phyloP scores from a whole-genome alignment of 2,113 vertebrate species.

The Scortum barcoo region DNA sequence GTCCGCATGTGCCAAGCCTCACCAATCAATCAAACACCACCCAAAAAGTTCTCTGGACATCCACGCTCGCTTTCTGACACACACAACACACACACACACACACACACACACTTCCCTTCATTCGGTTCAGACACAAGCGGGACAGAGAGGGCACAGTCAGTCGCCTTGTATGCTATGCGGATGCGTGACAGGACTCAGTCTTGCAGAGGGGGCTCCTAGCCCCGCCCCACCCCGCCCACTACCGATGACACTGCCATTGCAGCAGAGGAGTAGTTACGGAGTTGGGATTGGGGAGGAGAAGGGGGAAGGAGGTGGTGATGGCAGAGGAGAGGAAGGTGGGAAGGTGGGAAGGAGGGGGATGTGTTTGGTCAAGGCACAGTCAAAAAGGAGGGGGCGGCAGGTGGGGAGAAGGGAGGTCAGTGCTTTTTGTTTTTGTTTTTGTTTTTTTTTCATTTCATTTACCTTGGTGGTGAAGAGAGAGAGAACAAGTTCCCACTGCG shows the following conservation, averaged over 20 bases:
- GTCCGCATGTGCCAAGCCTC: constrained; percentile 72
- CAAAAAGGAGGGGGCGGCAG: constrained; percentile 65
- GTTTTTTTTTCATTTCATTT: constrained; percentile 65
- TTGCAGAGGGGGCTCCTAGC: constrained; percentile 19
- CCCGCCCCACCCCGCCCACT: constrained; percentile 30
- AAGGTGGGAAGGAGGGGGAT: constrained; percentile 25
- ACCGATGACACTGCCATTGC: constrained; percentile 55
- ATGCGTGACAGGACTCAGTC: constrained; percentile 51
- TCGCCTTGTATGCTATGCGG: constrained; percentile 30
- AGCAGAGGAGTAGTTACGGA: constrained; percentile 62
- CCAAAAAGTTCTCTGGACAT: constrained; percentile 24
- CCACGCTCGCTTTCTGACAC: constrained; percentile 13
- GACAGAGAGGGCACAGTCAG: constrained; percentile 38
- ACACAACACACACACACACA: constrained; percentile 22
- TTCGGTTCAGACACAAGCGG: constrained; percentile 47
- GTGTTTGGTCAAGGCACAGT: constrained; percentile 77
- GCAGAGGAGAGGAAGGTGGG: constrained; percentile 32
- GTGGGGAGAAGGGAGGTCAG: constrained; percentile 67
- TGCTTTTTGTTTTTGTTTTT: constrained; percentile 71
- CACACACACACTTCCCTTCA: constrained; percentile 1
- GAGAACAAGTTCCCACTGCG: constrained; percentile 70
- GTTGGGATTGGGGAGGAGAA: neutral
- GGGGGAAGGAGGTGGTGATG: constrained; percentile 36
- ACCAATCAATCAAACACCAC: constrained; percentile 47
- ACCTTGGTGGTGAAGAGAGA: constrained; percentile 78